Conservation (phyloP, 1,140 invertebrate genomes). For the Condylostylus longicornis region DNA sequence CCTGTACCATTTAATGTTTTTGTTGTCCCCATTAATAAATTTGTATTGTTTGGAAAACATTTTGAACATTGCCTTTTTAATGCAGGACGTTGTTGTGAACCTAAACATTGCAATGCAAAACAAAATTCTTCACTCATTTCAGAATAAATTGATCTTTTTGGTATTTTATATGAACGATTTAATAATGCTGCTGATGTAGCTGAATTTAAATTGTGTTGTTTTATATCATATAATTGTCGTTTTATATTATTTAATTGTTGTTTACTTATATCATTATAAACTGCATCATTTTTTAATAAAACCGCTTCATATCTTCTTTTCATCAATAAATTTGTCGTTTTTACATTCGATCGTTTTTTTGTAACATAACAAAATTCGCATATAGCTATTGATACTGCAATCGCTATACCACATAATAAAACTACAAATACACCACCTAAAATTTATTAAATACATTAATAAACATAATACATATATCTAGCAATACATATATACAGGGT, state of each 20-base stretch:
- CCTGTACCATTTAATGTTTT: no score
- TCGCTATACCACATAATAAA: constrained; percentile 70
- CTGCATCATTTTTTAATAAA: constrained; percentile 36
- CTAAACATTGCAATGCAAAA: constrained; percentile 75
- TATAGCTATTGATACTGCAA: constrained; percentile 79
- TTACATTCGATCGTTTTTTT: constrained; percentile 53
- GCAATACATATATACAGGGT: not conserved
- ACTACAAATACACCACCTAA: constrained; percentile 90
- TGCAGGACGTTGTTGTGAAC: constrained; percentile 56
- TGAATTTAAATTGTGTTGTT: no score
- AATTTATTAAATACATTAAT: not conserved
- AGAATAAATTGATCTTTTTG: constrained; percentile 57
- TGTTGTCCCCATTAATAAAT: no score
- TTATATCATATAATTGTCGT: constrained; percentile 1
- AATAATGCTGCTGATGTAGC: no score
- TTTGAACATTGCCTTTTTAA: constrained; percentile 52
- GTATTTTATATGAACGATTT: not conserved
- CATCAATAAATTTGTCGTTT: constrained; percentile 58
- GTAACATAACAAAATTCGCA: constrained; percentile 86
- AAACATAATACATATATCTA: not conserved
- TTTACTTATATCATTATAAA: constrained; percentile 17
- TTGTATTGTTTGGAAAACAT: no score
- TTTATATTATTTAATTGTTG: not conserved
- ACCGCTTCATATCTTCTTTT: constrained; percentile 42
- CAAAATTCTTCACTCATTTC: constrained; percentile 60